Evolutionary conservation across 1,140 invertebrate genomes (phyloP).

Genomic region (Drosophila equinoxialis): DNA sequence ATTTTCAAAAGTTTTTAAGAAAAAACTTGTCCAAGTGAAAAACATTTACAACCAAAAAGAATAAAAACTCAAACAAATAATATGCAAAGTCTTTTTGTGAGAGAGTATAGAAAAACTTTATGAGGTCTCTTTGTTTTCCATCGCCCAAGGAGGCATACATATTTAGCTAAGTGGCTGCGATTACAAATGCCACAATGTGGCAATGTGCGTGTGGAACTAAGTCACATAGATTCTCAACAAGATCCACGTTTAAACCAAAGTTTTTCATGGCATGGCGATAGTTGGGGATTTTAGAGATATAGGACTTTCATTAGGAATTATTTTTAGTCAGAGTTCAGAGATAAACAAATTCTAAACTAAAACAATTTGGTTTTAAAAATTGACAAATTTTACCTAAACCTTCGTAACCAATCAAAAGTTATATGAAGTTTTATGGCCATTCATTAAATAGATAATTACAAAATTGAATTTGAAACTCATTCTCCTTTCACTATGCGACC

Average conservation of each 20-base stretch:
- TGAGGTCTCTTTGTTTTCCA: constrained; percentile 2
- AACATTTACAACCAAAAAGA: not conserved
- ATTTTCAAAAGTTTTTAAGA: no score
- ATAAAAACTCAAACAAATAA: not conserved
- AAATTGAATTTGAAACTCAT: constrained; percentile 1
- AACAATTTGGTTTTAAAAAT: no score
- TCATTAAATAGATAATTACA: not conserved
- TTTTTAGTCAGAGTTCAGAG: no score
- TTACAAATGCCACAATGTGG: constrained; percentile 61
- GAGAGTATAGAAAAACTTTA: constrained; percentile 10
- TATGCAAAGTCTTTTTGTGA: not conserved
- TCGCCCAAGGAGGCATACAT: constrained; percentile 27
- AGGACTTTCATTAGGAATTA: not conserved
- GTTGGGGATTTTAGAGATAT: not conserved
- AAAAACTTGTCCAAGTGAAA: not conserved
- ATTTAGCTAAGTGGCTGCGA: constrained; percentile 60
- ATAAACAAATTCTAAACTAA: no score
- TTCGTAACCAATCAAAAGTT: not conserved
- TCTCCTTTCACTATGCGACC: not conserved
- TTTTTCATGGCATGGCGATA: not conserved
- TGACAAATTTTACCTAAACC: not conserved
- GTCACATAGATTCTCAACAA: not conserved
- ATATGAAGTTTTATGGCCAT: not conserved
- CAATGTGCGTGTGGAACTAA: constrained; percentile 14
- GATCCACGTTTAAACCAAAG: not conserved